Conservation (phyloP, 2,888 invertebrate species). For the Serripes groenlandicus region DNA sequence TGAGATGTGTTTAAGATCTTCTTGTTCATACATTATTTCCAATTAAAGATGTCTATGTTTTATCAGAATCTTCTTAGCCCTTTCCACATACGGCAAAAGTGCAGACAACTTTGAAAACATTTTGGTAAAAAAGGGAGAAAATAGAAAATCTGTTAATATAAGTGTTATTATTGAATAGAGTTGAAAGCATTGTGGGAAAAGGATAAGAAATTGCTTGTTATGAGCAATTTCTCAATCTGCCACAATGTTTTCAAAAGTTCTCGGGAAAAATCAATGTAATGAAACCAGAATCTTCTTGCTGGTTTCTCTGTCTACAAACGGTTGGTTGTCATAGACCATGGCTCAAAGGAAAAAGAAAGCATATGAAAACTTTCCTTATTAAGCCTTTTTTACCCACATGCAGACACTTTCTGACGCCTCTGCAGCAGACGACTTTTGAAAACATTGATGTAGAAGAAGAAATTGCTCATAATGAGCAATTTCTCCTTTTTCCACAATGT, state of each 20-base stretch:
- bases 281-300: no score
- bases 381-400: neutral
- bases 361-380: neutral
- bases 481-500: slow-evolving; percentile 1
- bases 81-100: no score
- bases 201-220: neutral
- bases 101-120: no score
- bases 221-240: neutral
- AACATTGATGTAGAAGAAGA: neutral
- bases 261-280: no score
- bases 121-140: no score
- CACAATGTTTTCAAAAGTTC: neutral
- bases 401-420: neutral
- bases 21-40: no score
- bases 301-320: neutral
- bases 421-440: neutral
- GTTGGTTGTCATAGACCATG: neutral
- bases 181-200: neutral
- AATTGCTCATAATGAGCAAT: neutral
- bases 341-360: neutral
- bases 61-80: no score
- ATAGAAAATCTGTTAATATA: no score
- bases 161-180: no score
- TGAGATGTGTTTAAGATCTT: no score
- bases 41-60: no score